Evolutionary conservation across 2,888 invertebrate genomes (phyloP).

Genomic region (Pyrocoelia pectoralis): DNA sequence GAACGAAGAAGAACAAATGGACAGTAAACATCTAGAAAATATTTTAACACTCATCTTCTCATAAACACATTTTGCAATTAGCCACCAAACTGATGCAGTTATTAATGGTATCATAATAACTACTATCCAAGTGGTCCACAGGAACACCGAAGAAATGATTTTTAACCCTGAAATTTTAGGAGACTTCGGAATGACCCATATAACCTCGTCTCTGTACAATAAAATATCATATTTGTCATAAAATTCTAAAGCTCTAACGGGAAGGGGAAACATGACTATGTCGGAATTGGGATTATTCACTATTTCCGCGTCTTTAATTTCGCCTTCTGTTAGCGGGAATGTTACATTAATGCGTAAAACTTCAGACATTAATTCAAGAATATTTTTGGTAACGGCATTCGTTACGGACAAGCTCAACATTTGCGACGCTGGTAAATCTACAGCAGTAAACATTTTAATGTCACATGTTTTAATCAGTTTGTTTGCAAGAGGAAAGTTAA

Average conservation of each 20-base stretch:
- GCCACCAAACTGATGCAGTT: constrained; percentile 4
- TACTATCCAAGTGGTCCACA: constrained; percentile 1
- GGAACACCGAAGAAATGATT: background rate
- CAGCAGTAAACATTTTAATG: background rate
- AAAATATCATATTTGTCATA: constrained; percentile 1
- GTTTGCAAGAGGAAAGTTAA: background rate
- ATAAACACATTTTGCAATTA: background rate
- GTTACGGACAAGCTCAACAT: background rate
- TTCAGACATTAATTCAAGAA: background rate
- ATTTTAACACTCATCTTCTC: background rate
- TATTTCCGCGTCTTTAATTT: background rate
- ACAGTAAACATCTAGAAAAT: constrained; percentile 7
- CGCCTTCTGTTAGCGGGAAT: background rate
- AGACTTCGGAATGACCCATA: constrained; percentile 14
- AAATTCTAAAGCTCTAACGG: background rate
- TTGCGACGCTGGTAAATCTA: background rate
- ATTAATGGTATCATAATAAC: background rate
- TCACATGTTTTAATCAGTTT: background rate
- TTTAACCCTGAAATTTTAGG: background rate
- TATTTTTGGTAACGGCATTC: background rate
- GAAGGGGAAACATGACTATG: background rate
- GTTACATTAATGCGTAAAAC: background rate
- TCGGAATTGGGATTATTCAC: background rate
- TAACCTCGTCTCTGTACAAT: background rate
- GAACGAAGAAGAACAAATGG: background rate